Percentiles rank a stretch among this genome's conserved stretches.
Evolutionary conservation across 2,797 vertebrate species (phyloP).

Genomic region (Microchirus variegatus): DNA sequence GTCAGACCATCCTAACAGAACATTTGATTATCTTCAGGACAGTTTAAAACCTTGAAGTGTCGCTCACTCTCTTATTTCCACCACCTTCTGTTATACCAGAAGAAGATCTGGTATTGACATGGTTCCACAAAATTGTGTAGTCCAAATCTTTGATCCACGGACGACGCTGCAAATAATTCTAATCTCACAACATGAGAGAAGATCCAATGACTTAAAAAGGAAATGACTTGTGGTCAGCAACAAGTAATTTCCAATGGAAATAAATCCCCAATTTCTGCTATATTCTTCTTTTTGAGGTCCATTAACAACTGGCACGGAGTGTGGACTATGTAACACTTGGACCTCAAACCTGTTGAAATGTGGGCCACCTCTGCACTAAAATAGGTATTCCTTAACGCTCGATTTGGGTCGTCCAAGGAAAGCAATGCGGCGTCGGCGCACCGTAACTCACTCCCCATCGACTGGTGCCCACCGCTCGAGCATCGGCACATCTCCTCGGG

Average conservation of each 20-base stretch:
- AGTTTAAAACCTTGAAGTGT: constrained; percentile 3
- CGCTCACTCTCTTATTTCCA: neutral
- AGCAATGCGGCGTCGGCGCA: constrained; percentile 22
- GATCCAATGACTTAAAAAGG: neutral
- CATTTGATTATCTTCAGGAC: constrained; percentile 19
- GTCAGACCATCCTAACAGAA: constrained; percentile 3
- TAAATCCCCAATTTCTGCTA: neutral
- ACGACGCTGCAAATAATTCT: no score
- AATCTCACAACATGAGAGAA: no score
- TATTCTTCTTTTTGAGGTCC: neutral
- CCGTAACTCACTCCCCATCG: constrained; percentile 40
- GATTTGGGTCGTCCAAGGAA: constrained; percentile 26
- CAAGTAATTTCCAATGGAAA: neutral
- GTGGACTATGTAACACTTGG: neutral
- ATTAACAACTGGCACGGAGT: neutral
- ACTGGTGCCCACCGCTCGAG: constrained; percentile 38
- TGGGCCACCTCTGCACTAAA: neutral
- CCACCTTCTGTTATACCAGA: neutral
- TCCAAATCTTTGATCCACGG: no score
- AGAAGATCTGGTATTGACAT: neutral
- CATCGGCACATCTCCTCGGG: constrained; percentile 62
- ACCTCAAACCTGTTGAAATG: constrained; percentile 2
- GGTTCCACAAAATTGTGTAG: no score
- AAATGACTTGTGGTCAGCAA: no score
- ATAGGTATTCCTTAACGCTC: constrained; percentile 11